These are phyloP conservation scores for Nanger granti DNA, from an alignment of 2,113 vertebrate genomes.

Conservation along the genomic window DNA sequence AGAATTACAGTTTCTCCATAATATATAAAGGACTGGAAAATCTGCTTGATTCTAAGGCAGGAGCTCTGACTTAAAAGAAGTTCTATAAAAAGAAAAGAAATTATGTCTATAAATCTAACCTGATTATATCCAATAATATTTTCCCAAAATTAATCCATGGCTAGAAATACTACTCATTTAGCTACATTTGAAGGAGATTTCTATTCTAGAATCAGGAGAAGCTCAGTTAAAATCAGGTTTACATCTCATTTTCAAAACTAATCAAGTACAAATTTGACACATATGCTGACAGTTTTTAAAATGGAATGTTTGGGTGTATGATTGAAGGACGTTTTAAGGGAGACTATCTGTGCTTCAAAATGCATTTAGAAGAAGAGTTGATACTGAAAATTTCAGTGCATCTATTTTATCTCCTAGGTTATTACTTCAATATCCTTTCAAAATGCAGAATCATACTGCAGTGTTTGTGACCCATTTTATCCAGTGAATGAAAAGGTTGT, in stretches of 20 bases:
- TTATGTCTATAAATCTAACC: conserved; percentile 39
- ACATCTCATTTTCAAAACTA: conserved; percentile 11
- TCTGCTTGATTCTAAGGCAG: conserved; percentile 21
- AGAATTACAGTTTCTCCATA: not conserved
- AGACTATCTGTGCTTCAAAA: not conserved
- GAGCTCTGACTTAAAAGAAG: conserved; percentile 36
- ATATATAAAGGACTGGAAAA: conserved; percentile 32
- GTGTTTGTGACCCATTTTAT: conserved; percentile 63
- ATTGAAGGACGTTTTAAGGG: conserved; percentile 25
- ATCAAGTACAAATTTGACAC: not conserved
- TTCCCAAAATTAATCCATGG: conserved; percentile 6
- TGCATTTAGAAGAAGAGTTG: conserved; percentile 9
- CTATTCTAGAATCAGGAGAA: conserved; percentile 36
- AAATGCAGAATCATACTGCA: conserved; percentile 67
- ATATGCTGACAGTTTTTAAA: conserved; percentile 18
- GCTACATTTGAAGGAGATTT: conserved; percentile 21
- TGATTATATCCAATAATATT: conserved; percentile 53
- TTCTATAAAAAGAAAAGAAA: conserved; percentile 51
- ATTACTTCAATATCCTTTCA: conserved; percentile 43
- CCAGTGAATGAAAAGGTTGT: conserved; percentile 46
- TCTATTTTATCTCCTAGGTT: conserved; percentile 36
- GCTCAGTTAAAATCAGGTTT: conserved; percentile 35
- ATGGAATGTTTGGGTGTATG: not conserved
- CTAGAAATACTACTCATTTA: conserved; percentile 54
- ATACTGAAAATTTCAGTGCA: not conserved